Evolutionary conservation across 2,113 vertebrate genomes (phyloP), one percentile per base, ranked within the genome.

Genomic region (Noturus placidus): DNA sequence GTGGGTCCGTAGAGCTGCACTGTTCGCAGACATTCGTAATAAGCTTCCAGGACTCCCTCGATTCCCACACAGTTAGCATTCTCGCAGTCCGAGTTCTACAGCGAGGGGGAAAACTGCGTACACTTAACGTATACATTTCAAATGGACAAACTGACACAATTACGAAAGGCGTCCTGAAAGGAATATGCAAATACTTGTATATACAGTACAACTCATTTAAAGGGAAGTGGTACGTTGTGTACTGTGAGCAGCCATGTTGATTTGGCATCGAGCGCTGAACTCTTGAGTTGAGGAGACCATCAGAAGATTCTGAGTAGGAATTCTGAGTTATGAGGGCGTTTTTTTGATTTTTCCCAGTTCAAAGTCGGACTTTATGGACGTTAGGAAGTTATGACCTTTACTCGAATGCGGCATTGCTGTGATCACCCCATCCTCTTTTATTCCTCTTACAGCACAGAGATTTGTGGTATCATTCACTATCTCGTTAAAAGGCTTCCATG

Each of bases 1-100:
- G 97, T 97, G 87, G 97, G 97, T 54, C 97, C 97, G 0, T 97
- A 97, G 54, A 97, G 95, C 93, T 97, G 96, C 82, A 97, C 97
- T 0, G 96, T 96, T 50, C 96, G 94, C 83, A 97, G 93, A 90
- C 97, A 97, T 91, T 96, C 96, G 87, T 96, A 96, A 89, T 97
- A 97, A 67, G 95, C 96, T 92, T 97, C 97, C 87, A 97, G 92
- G 19, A 97, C 96, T 0, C 97, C 97, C 85, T 97, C 96, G 0
- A 97, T 96, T 70, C 96, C 97, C 0, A 90, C 94, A 5, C 97
- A 97, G 94, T 95, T 97, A n/a, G 96, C 95, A 76, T 97, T 96
- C 70, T 97, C 96, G 1, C 81, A 90, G 1, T 97, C 96, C 50
- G 95, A 95, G 92, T 97, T 97, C 93, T 94, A 76, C 35, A 79